Evolutionary conservation across 2,888 invertebrate genomes (phyloP).

Genomic region (Cordilura impudica): DNA sequence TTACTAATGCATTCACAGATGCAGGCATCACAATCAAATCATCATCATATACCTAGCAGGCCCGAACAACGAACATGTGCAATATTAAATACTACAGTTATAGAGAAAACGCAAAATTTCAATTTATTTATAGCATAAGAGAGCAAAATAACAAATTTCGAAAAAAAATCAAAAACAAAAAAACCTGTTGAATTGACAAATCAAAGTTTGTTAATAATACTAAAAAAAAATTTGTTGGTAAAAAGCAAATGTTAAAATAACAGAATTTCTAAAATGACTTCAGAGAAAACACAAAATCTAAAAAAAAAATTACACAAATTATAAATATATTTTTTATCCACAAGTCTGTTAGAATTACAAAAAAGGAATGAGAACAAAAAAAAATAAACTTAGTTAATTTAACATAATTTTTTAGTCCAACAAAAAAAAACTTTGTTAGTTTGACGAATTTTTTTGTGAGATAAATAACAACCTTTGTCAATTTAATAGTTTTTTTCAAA

Average conservation of each 20-base stretch:
- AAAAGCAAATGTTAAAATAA: too few relatives aligned
- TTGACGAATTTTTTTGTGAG: too few relatives aligned
- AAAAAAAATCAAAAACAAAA: neutral
- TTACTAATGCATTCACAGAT: constrained; percentile 41
- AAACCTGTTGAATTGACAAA: constrained; percentile 3
- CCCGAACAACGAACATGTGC: constrained; percentile 62
- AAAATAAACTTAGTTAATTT: too few relatives aligned
- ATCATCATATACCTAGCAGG: constrained; percentile 47
- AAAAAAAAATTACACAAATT: neutral
- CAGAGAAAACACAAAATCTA: neutral
- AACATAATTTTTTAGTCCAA: too few relatives aligned
- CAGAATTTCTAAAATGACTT: too few relatives aligned
- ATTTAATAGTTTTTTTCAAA: too few relatives aligned
- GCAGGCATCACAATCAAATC: constrained; percentile 20
- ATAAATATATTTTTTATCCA: neutral
- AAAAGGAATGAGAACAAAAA: too few relatives aligned
- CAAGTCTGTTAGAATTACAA: too few relatives aligned
- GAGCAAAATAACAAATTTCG: neutral
- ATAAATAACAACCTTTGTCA: too few relatives aligned
- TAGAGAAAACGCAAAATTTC: constrained; percentile 60
- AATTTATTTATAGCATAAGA: constrained; percentile 58
- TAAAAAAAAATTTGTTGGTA: too few relatives aligned
- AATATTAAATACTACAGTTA: constrained; percentile 56
- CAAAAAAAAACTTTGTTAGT: too few relatives aligned
- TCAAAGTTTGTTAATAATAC: too few relatives aligned